phyloP scores from a whole-genome alignment of 1,140 invertebrate genomes.

The Hypsibius dujardini region DNA sequence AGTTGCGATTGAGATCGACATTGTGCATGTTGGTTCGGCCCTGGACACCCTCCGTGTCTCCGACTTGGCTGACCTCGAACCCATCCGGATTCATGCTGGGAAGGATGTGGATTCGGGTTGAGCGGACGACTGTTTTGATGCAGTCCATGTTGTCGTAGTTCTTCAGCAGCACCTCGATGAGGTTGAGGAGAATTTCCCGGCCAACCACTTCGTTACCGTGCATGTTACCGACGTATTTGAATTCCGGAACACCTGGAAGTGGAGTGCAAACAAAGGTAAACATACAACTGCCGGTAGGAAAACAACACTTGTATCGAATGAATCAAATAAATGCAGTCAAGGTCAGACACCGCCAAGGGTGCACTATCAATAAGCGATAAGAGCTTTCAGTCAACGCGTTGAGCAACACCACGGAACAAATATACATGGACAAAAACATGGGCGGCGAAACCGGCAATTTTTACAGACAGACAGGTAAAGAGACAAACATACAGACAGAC shows the following conservation, averaged over 20 bases:
- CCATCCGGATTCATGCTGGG: conserved; percentile 97
- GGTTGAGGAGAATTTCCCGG: conserved; percentile 57
- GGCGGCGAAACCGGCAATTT: too few species aligned
- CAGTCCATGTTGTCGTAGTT: conserved; percentile 53
- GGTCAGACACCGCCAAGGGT: too few species aligned
- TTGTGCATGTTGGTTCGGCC: conserved; percentile 64
- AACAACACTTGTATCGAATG: too few species aligned
- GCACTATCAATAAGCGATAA: not conserved
- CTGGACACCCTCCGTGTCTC: conserved; percentile 43
- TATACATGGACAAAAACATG: not conserved
- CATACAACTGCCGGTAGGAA: too few species aligned
- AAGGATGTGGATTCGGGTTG: conserved; percentile 64
- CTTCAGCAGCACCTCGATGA: conserved; percentile 71
- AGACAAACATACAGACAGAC: too few species aligned
- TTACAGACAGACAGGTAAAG: too few species aligned
- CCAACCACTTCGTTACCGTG: conserved; percentile 92
- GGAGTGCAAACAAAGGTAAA: conserved; percentile 15
- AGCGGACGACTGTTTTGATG: conserved; percentile 56
- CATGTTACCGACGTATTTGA: conserved; percentile 89
- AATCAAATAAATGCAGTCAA: too few species aligned
- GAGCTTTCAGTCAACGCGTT: not conserved
- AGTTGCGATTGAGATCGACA: conserved; percentile 79
- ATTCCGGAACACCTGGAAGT: conserved; percentile 53
- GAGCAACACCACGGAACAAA: not conserved
- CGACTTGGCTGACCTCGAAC: conserved; percentile 52